Base-by-base conservation (phyloP, 2,113 vertebrate species). In the Callocephalon fimbriatum region DNA sequence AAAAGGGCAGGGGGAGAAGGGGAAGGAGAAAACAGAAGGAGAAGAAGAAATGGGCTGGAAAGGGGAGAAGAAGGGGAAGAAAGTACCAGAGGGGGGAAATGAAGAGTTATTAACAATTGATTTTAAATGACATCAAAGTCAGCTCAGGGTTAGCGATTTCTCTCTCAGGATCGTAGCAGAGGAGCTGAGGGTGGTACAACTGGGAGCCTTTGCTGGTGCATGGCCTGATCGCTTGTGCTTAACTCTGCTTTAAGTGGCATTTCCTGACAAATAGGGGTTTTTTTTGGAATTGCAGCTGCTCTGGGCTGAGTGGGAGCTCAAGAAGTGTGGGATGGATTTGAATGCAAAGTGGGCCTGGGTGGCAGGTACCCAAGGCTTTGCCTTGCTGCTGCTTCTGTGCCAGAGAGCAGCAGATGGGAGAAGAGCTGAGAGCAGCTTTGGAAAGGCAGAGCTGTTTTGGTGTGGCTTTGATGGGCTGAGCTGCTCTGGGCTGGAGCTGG, bases 391-490 rank as follows among this genome's bases (percentile, higher is more conserved):
- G 82, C 38, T 56, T 42, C 79, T 17, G 50, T 93, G 87, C 89
- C 95, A 95, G 72, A 17, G 72, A 83, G 79, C 70, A 93, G 90
- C 93, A 88, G 83, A 91, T 91, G 95, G 87, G 75, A 77, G 59
- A 42, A 45, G 61, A 82, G 61, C 61, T 45, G 87, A 8, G 42
- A 86, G 83, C 79, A 77, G 87, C 74, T 85, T 85, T 85, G 75
- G 78, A 59, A 73, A 93, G 35, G 29, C 78, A 72, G 70, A 58
- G 79, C 40, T 84, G 77, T 13, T 72, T 14, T 62, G 88, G 58
- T 32, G 53, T 54, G 22, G 62, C 37, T 37, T 31, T 7, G 23
- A 13, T 22, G 51, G 47, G 26, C 42, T 88, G 79, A 72, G 85
- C 38, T 51, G 22, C 48, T 53, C 38, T 76, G 54, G 61, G 48